Percentiles rank a stretch among this genome's conserved stretches.
phyloP scores from a whole-genome alignment of 1,140 invertebrate genomes.

The Megalopta genalis region DNA sequence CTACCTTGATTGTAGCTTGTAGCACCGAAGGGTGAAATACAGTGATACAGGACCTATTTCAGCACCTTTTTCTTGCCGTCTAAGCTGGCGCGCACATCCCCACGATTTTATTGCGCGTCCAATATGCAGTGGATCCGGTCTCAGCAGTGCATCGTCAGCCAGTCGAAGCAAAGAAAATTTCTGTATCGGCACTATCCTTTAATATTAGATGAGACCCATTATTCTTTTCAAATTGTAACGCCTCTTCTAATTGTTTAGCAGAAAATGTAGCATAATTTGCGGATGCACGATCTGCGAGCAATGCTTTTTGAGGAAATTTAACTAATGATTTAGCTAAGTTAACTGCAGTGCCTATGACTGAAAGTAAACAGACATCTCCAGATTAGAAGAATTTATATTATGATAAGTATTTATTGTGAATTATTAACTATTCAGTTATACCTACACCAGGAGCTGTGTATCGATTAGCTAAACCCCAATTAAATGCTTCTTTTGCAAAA shows the following conservation, averaged over 20 bases:
- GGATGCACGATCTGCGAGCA: slow-evolving; percentile 87
- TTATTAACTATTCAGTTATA: slow-evolving; percentile 3
- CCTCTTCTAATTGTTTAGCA: slow-evolving; percentile 82
- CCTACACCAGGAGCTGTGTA: slow-evolving; percentile 89
- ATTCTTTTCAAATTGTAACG: slow-evolving; percentile 86
- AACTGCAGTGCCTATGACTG: slow-evolving; percentile 88
- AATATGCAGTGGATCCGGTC: too few species aligned
- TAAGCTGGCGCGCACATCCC: too few species aligned
- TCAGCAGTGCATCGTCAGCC: too few species aligned
- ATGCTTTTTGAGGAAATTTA: slow-evolving; percentile 90
- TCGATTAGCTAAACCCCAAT: slow-evolving; percentile 89
- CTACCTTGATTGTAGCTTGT: too few species aligned
- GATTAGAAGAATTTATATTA: not conserved
- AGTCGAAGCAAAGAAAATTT: too few species aligned
- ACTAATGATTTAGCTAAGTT: slow-evolving; percentile 86
- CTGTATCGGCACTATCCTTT: slow-evolving; percentile 84
- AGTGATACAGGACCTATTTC: too few species aligned
- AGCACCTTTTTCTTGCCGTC: too few species aligned
- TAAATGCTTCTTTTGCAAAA: slow-evolving; percentile 87
- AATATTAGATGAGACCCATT: slow-evolving; percentile 83
- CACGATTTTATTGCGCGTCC: too few species aligned
- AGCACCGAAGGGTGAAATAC: too few species aligned
- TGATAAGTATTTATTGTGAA: not conserved
- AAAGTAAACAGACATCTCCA: slow-evolving; percentile 52
- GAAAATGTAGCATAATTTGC: slow-evolving; percentile 84